Evolutionary conservation across 1,140 invertebrate species (phyloP), one percentile per base, ranked within the genome.

Genomic region (Drosophila elegans): DNA sequence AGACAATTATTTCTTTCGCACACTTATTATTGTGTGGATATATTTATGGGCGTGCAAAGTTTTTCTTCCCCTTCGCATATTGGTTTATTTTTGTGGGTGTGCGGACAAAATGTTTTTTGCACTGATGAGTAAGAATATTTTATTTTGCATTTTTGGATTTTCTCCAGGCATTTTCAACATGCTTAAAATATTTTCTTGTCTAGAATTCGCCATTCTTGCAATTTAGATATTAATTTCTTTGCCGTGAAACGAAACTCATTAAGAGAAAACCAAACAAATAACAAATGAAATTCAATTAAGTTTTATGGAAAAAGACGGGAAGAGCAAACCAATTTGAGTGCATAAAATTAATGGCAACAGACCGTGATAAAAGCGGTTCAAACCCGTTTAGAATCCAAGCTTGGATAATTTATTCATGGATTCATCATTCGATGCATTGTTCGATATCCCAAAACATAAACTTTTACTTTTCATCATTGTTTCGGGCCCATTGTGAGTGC

Each of bases 381-480:
- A 86, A 86, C 82, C 71, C 59, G 82, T 86, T 88, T 72, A 88
- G 83, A 86, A 86, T 84, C 38, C 29, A 51, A 74, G 49, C 38
- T 67, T 29, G 54, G 36, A 55, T 74, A 78, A 86, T 88, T 76
- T 83, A 86, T 86, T 88, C 82, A 88, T 88, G 74, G 68, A 59
- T 83, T 78, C 66, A 74, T 81, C 55, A 55, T 66, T 86, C 53
- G 41, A 48, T 61, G 71, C 62, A 79, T 86, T 86, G 82, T 86
- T 76, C 59, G 66, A 56, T 61, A 42, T 57, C 57, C 56, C 57
- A 48, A 48, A 86, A 88, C 73, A 69, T 54, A 83, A 88, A 83
- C 82, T 86, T 86, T 86, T 86, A 86, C 82, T 86, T 86, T 86
- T 69, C 66, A 74, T 73, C 46, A 85, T 85, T 78, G 67, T 81